Evolutionary conservation across 2,113 vertebrate genomes (phyloP).

Genomic region (Pseudorasbora parva): DNA sequence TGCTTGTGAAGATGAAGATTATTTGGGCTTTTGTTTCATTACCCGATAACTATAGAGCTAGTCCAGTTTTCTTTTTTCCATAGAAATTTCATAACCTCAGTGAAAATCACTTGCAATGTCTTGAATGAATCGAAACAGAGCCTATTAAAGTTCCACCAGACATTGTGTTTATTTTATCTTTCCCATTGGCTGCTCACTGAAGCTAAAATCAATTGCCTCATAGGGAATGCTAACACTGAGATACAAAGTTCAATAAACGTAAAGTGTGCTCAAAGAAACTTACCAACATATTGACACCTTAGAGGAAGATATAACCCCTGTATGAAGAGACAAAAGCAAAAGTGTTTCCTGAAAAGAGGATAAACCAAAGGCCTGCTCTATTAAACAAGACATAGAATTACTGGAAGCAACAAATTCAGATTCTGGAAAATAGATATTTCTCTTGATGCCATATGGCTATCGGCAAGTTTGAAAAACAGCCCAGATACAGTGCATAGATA

Average conservation of each 20-base stretch:
- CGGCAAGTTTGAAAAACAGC: constrained; percentile 33
- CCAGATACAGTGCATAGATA: background rate
- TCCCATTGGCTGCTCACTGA: background rate
- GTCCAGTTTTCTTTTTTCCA: background rate
- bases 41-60: background rate
- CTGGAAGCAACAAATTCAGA: constrained; percentile 11
- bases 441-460: constrained; percentile 42
- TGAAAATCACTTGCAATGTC: background rate
- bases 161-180: background rate
- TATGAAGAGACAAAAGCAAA: background rate
- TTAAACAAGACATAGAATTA: background rate
- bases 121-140: background rate
- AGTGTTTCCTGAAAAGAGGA: background rate
- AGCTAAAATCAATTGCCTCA: constrained; percentile 10
- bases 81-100: background rate
- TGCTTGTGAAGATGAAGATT: background rate
- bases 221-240: constrained; percentile 16
- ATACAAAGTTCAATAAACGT: constrained; percentile 21
- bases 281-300: background rate
- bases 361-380: background rate
- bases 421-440: constrained; percentile 49
- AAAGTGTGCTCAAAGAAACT: constrained; percentile 9
- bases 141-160: background rate
- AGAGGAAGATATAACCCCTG: background rate
- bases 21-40: constrained; percentile 9